These are phyloP conservation scores for Lasioglossum albipes DNA, from an alignment of 1,140 invertebrate species.

Conservation along the genomic window DNA sequence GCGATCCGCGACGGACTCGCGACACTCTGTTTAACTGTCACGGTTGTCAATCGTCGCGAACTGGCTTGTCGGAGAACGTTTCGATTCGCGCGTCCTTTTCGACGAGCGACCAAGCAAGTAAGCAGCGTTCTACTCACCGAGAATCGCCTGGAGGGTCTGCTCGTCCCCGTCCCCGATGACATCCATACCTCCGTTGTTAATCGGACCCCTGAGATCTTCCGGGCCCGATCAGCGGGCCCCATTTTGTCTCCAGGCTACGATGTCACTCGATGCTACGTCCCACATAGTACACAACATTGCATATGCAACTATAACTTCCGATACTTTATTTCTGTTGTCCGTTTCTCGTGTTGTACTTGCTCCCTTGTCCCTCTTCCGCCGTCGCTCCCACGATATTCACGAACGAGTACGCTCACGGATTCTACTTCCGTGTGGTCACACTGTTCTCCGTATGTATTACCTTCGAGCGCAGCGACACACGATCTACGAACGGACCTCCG, in stretches of 20 bases:
- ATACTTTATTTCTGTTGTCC: conserved; percentile 27
- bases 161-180: conserved; percentile 78
- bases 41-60: conserved; percentile 33
- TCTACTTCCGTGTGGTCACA: conserved; percentile 21
- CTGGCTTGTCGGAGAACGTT: background rate
- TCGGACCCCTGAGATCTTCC: conserved; percentile 68
- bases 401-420: background rate
- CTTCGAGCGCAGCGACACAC: conserved; percentile 28
- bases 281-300: conserved; percentile 60
- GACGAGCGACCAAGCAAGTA: background rate
- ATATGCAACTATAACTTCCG: conserved; percentile 39
- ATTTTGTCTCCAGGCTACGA: conserved; percentile 69
- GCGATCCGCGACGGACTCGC: conserved; percentile 35
- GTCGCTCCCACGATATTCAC: background rate
- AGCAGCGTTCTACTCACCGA: conserved; percentile 66
- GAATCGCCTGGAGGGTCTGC: conserved; percentile 79
- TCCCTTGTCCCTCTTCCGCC: background rate
- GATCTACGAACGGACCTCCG: conserved; percentile 21
- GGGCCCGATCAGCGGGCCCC: conserved; percentile 76
- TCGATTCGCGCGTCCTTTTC: conserved; percentile 5
- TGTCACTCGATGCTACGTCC: conserved; percentile 66
- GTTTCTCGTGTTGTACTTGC: background rate
- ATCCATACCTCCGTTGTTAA: conserved; percentile 74
- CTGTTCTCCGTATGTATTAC: conserved; percentile 2
- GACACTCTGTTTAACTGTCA: conserved; percentile 54